phyloP scores from a whole-genome alignment of 2,888 invertebrate genomes.

The Pilophorus perplexus region DNA sequence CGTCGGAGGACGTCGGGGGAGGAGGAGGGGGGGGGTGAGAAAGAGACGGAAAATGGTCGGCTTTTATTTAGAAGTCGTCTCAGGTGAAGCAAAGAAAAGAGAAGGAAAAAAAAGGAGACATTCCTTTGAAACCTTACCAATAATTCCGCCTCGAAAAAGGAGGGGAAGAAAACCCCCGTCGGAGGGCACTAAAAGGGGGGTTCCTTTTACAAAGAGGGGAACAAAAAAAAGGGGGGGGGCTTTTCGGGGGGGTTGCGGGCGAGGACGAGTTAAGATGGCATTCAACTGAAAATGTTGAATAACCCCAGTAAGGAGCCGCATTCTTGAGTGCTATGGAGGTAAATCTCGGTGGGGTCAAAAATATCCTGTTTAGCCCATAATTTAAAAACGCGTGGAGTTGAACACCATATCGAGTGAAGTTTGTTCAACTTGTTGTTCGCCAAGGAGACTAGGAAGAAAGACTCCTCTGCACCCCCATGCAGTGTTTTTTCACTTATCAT shows the following conservation, averaged over 20 bases:
- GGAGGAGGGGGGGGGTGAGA: not conserved
- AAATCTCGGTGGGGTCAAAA: too few species aligned
- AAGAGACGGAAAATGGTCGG: slow-evolving; percentile 19
- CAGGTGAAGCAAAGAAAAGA: slow-evolving; percentile 36
- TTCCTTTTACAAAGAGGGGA: slow-evolving; percentile 11
- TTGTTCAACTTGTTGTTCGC: too few species aligned
- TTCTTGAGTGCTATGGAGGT: too few species aligned
- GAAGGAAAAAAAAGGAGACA: not conserved
- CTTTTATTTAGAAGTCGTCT: slow-evolving; percentile 40
- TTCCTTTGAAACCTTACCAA: slow-evolving; percentile 30
- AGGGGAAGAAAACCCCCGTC: not conserved
- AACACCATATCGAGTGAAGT: too few species aligned
- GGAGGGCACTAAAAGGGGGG: slow-evolving; percentile 2
- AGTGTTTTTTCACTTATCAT: too few species aligned
- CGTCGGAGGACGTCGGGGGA: not conserved
- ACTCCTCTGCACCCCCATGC: too few species aligned
- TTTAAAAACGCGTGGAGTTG: too few species aligned
- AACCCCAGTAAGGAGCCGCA: too few species aligned
- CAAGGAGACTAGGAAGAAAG: too few species aligned
- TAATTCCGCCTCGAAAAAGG: not conserved
- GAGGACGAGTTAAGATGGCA: slow-evolving; percentile 8
- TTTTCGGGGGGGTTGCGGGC: not conserved
- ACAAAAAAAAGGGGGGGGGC: slow-evolving; percentile 2
- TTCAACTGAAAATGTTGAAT: slow-evolving; percentile 9
- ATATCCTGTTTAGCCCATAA: too few species aligned